Base-by-base conservation (phyloP, 2,113 vertebrate genomes). In the Montifringilla adamsi region DNA sequence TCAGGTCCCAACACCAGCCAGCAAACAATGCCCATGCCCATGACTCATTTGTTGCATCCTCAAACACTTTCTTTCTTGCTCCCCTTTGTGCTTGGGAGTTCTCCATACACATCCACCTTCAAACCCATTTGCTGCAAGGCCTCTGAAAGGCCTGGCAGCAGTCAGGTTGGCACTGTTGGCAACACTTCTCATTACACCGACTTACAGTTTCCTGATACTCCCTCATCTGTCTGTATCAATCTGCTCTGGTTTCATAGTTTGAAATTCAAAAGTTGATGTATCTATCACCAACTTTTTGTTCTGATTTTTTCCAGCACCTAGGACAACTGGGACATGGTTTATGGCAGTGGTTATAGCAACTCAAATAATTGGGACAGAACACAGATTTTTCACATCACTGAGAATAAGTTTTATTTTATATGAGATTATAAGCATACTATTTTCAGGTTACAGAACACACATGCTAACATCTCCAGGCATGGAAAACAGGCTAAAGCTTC, bases 381-480 rank as follows among this genome's bases (percentile, higher is more conserved):
- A n/a, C 3, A 73, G 11, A 6, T 87, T 92, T 92, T 87, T 75
- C 17, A 12, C 37, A n/a, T 27, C 30, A 66, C 35, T 62, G 77
- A 92, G 30, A 94, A 50, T 13, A 53, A 70, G 35, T 69, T 88
- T 35, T 39, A 49, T 58, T 82, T 52, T 35, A 44, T 66, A 47
- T 78, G 68, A 86, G 39, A 58, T 64, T 85, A 86, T 79, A 91
- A 93, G 15, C 33, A 73, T 84, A 26, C 24, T 79, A 39, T 86
- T 96, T 95, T 97, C 64, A 86, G 66, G 87, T 94, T 84, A 62
- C 31, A 84, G 68, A 95, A 66, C 47, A 94, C 43, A 62, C 68
- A 52, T 49, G 37, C 14, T 96, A 50, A 30, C 31, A 69, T 95
- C 49, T 95, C 74, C 80, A 76, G 47, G 21, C 30, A 20, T 83